Conservation (phyloP, 1,140 invertebrate genomes). For the Ceratina japonica region DNA sequence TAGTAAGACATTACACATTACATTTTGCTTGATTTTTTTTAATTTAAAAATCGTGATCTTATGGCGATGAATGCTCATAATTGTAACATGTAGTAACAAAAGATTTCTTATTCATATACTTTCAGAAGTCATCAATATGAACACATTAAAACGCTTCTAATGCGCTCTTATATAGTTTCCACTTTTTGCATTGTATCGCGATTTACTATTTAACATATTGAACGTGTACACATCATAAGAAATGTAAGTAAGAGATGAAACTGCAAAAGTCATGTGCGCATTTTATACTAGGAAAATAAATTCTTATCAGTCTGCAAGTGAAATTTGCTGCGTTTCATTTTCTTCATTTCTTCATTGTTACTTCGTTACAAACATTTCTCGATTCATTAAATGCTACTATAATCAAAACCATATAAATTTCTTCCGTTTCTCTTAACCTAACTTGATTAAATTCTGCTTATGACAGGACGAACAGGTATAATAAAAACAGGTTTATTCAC, state of each 20-base stretch:
- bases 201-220: too few relatives aligned
- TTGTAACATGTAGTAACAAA: background rate
- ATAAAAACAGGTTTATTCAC: slow-evolving; percentile 3
- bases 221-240: background rate
- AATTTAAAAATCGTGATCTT: background rate
- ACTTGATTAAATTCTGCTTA: slow-evolving; percentile 19
- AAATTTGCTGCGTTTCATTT: slow-evolving; percentile 33
- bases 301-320: slow-evolving; percentile 12
- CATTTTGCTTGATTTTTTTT: slow-evolving; percentile 4
- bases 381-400: background rate
- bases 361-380: slow-evolving; percentile 17
- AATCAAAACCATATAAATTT: slow-evolving; percentile 24
- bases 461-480: slow-evolving; percentile 32
- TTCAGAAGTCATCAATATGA: background rate
- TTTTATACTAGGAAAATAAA: slow-evolving; percentile 16
- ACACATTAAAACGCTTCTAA: background rate
- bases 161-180: background rate
- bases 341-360: slow-evolving; percentile 21
- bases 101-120: background rate
- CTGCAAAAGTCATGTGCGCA: background rate
- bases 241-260: slow-evolving; percentile 38
- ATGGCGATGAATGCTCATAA: background rate
- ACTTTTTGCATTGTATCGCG: too few relatives aligned
- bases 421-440: slow-evolving; percentile 38
- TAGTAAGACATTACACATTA: background rate